Base-by-base conservation (phyloP, 2,797 vertebrate species). In the Rhinichthys osculus region DNA sequence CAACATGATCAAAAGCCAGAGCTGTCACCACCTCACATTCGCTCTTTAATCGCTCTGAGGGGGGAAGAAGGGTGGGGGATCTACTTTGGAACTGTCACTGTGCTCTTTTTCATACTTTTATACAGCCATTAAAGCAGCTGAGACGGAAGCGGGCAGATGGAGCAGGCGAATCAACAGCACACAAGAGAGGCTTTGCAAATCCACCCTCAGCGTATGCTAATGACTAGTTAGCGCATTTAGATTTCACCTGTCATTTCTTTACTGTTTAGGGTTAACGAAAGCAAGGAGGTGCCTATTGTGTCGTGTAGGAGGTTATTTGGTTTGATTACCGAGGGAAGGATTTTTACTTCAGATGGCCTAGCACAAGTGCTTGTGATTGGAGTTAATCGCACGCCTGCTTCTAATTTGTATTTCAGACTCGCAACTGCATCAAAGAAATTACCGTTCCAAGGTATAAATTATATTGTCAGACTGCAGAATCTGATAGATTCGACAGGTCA, bases 401-500 rank as follows among this genome's bases (percentile, higher is more conserved):
- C 82, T 86, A 74, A 71, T 92, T 91, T 92, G 59, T 91, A 89
- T 87, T 2, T 11, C 80, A 87, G 84, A 3, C 64, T 54, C 62
- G 38, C 54, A 84, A 89, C 27, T 54, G 59, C 85, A 76, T 79
- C 23, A 35, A 77, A 85, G 81, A 89, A 93, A 94, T 95, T 92
- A 94, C 92, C 86, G 91, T 89, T 85, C 47, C 59, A 85, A 90
- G 87, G 91, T 88, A 87, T 91, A 92, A 94, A 92, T 94, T 93
- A 93, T 89, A 91, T 91, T 92, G 92, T 93, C 94, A 94, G 90
- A 94, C 93, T 88, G 90, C 91, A 87, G 92, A 90, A 92, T 93
- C 88, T 66, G 81, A 90, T 89, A 82, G 90, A 89, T 89, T 90
- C 85, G 76, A 44, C 90, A 91, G 93, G 93, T 94, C 94, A 93